A percentile compares a stretch with the other conserved stretches of the same genome.
These are phyloP conservation scores for Gastrophysa polygoni DNA, from an alignment of 2,888 invertebrate genomes.

Conservation along the genomic window DNA sequence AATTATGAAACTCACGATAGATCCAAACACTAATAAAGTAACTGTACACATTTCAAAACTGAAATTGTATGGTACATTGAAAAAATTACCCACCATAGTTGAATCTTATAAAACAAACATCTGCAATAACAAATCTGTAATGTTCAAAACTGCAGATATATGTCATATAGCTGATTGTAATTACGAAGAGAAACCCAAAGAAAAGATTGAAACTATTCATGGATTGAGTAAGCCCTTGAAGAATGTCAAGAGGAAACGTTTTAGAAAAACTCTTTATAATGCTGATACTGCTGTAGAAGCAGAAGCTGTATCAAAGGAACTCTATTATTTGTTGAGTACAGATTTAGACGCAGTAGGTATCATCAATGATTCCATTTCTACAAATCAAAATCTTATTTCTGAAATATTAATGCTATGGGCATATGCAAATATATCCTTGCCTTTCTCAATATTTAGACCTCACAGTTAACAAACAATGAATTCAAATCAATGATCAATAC, in stretches of 20 bases:
- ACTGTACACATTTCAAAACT: conserved; percentile 64
- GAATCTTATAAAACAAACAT: conserved; percentile 74
- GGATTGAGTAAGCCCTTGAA: conserved; percentile 74
- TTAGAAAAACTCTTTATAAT: conserved; percentile 65
- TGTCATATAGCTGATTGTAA: conserved; percentile 66
- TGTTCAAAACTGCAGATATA: conserved; percentile 75
- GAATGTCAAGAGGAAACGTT: conserved; percentile 69
- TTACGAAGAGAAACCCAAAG: conserved; percentile 57
- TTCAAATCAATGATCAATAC: background rate
- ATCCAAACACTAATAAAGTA: conserved; percentile 63
- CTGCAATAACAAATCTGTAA: conserved; percentile 60
- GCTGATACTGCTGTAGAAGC: conserved; percentile 73
- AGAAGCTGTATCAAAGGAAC: conserved; percentile 71
- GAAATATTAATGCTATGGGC: background rate
- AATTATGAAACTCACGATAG: conserved; percentile 65
- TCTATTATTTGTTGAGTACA: conserved; percentile 65
- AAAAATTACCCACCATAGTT: conserved; percentile 68
- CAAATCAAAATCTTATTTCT: too few species aligned
- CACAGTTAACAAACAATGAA: too few species aligned
- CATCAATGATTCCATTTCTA: background rate
- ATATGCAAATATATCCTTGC: conserved; percentile 3
- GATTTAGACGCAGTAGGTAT: conserved; percentile 67
- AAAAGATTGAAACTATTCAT: conserved; percentile 58
- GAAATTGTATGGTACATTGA: conserved; percentile 62
- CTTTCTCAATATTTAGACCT: too few species aligned